Evolutionary conservation across 2,888 invertebrate species (phyloP), one percentile per base, ranked within the genome.

Genomic region (Tetropium fuscum): DNA sequence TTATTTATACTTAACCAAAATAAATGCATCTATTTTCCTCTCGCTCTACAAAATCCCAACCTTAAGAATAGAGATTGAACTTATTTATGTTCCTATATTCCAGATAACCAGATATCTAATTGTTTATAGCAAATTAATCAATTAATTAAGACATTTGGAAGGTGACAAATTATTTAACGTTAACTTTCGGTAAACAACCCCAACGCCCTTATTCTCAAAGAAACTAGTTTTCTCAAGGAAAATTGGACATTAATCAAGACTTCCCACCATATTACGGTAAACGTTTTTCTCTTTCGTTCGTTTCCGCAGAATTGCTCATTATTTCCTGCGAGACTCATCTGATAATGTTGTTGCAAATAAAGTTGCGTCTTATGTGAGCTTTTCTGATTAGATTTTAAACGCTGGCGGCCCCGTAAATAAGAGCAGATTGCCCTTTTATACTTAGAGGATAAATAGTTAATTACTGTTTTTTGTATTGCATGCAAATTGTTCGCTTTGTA

Each of bases 201-300:
- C 8, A 41, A 41, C 2, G 41, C 19, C 13, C 22, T 41, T 19
- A 19, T 11, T 41, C 8, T 18, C 22, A 19, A 19, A 18, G 11
- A 11, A 19, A 19, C 41, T 19, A 41, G 19, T 19, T 19, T 41
- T 32, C 27, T 13, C 10, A 11, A n/a, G 2, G 45, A 45, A 45
- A 45, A 45, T 45, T 45, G 27, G 27, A 45, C 45, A 45, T 45
- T 45, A 45, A 32, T 48, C 48, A 48, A 48, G 15, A 48, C 48
- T 48, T 47, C 32, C 34, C 19, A 22, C 34, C 48, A 34, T 36
- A 48, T 48, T 34, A 48, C n/a, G 20, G 48, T 34, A 36, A 48
- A 48, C 22, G 48, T 48, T 48, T 34, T 48, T 34, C 48, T 27
- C 34, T 48, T 47, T 27, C 48, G 20, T 34, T 48, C 34, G 20